Conservation (phyloP, 2,888 invertebrate species). For the Lasioglossum zephyrum region DNA sequence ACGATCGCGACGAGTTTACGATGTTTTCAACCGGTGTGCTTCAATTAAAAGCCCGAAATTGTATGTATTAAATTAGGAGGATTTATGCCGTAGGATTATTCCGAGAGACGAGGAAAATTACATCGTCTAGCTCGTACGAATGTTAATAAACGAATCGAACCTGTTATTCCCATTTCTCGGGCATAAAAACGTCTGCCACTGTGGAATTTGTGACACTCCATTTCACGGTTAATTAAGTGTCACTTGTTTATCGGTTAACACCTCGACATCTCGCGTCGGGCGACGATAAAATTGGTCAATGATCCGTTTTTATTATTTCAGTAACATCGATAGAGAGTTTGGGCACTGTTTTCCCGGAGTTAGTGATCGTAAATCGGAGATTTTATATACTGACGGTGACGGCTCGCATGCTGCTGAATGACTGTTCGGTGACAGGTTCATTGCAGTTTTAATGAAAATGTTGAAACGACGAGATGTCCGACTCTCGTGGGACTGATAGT, state of each 20-base stretch:
- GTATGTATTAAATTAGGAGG: slow-evolving; percentile 39
- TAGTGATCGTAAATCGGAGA: slow-evolving; percentile 62
- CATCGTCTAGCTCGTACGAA: slow-evolving; percentile 3
- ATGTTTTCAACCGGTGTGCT: slow-evolving; percentile 5
- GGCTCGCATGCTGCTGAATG: slow-evolving; percentile 12
- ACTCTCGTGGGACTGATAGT: neutral
- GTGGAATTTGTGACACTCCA: slow-evolving; percentile 24
- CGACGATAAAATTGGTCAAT: slow-evolving; percentile 53
- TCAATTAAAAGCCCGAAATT: slow-evolving; percentile 25
- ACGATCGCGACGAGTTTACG: slow-evolving; percentile 47
- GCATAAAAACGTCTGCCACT: slow-evolving; percentile 16
- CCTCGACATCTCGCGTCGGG: slow-evolving; percentile 10
- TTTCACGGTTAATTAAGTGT: slow-evolving; percentile 59
- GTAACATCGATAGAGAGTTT: slow-evolving; percentile 23
- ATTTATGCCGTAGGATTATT: neutral
- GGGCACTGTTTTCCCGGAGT: slow-evolving; percentile 28
- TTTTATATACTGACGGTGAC: slow-evolving; percentile 50
- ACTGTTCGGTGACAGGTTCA: neutral
- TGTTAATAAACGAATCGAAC: slow-evolving; percentile 42
- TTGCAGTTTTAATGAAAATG: neutral
- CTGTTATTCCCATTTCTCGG: slow-evolving; percentile 19
- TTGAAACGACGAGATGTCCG: neutral
- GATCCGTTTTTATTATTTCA: slow-evolving; percentile 22
- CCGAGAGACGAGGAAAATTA: slow-evolving; percentile 25
- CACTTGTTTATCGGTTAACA: slow-evolving; percentile 40